These are phyloP conservation scores for Drosophila meridionalis DNA, from an alignment of 2,888 invertebrate genomes.

Conservation along the genomic window DNA sequence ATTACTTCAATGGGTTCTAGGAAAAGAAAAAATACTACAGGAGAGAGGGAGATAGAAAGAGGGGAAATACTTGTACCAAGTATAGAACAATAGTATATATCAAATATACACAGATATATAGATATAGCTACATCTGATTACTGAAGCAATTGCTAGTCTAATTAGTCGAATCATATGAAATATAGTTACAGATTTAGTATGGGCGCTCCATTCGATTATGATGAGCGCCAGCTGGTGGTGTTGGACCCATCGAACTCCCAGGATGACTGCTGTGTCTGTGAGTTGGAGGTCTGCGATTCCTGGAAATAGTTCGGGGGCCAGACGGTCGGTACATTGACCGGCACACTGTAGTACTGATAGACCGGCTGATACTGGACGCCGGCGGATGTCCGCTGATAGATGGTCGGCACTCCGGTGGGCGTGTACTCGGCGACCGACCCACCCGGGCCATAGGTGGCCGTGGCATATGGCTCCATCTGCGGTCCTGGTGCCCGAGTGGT, in stretches of 20 bases:
- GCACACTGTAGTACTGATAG: conserved; percentile 40
- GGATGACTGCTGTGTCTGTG: conserved; percentile 11
- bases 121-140: not conserved
- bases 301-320: conserved; percentile 25
- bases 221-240: conserved; percentile 9
- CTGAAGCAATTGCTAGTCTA: conserved; percentile 18
- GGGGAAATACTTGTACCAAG: not conserved
- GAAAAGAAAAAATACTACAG: not conserved
- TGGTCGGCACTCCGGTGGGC: not conserved
- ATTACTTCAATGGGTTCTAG: not conserved
- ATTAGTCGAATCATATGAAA: not conserved
- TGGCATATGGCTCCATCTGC: not conserved
- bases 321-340: conserved; percentile 23
- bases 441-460: not conserved
- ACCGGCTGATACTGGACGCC: conserved; percentile 31
- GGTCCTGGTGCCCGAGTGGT: not conserved
- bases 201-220: conserved; percentile 6
- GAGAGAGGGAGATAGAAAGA: not conserved
- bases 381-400: conserved; percentile 21
- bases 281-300: not conserved
- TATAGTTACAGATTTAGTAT: conserved; percentile 33
- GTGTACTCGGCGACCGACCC: not conserved
- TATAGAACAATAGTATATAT: not conserved
- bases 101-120: not conserved
- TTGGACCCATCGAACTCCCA: conserved; percentile 27